phyloP scores from a whole-genome alignment of 2,888 invertebrate genomes.

The Cylloceria caligata region DNA sequence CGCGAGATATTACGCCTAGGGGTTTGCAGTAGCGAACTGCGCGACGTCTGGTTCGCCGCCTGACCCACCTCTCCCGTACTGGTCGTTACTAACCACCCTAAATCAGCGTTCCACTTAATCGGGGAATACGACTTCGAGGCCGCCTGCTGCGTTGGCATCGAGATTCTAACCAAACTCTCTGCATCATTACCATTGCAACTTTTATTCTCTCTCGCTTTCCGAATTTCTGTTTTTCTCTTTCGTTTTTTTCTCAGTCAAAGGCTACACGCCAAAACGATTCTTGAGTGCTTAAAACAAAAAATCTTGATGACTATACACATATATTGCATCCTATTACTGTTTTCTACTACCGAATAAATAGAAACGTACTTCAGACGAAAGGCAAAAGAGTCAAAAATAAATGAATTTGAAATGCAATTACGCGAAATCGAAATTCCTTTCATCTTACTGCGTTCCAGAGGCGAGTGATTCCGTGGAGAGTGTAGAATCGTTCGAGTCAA shows the following conservation, averaged over 20 bases:
- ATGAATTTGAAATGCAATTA: conserved; percentile 28
- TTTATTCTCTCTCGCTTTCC: conserved; percentile 1
- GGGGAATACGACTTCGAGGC: conserved; percentile 44
- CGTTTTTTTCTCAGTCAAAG: conserved; percentile 3
- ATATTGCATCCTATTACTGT: neutral
- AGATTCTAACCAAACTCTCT: conserved; percentile 37
- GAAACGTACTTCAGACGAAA: conserved; percentile 12
- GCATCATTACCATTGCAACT: conserved; percentile 6
- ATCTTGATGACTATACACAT: neutral
- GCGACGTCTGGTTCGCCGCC: conserved; percentile 57
- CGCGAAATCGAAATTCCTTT: conserved; percentile 27
- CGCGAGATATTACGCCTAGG: conserved; percentile 68
- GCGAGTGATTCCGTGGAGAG: neutral
- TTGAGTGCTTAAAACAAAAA: neutral
- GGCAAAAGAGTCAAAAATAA: conserved; percentile 8
- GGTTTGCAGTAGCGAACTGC: conserved; percentile 25
- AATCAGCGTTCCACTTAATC: conserved; percentile 69
- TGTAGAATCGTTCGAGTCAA: conserved; percentile 1
- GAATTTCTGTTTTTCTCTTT: conserved; percentile 4
- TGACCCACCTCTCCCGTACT: conserved; percentile 47
- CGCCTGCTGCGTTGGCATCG: conserved; percentile 46
- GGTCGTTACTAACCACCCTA: conserved; percentile 72
- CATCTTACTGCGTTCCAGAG: conserved; percentile 1
- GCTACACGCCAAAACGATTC: neutral
- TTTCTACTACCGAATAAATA: conserved; percentile 2